Evolutionary conservation across 2,888 invertebrate species (phyloP), one percentile per base, ranked within the genome.

Genomic region (Cephus pulcher): DNA sequence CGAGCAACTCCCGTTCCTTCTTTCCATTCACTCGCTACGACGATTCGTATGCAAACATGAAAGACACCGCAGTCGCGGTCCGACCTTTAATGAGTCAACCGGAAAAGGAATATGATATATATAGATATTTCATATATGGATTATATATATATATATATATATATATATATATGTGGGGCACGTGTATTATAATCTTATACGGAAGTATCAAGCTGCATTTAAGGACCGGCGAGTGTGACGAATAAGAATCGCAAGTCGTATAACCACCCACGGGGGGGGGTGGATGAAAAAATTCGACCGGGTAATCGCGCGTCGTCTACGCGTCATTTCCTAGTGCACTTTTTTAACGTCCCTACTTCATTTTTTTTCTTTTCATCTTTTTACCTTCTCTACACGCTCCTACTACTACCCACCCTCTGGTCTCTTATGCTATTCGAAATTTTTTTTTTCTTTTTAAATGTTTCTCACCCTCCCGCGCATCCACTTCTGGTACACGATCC

Each of bases 61-160:
- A 74, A 35, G 79, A 82, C 81, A 78, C 79, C 77, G 76, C 77
- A 71, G 78, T 56, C 77, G 79, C 30, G 75, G 78, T 35, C 68
- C 75, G 71, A 73, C 56, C 80, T 76, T 80, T 81, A 81, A 81
- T 81, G 81, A 81, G 80, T 76, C 74, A 30, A 33, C 34, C 34
- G 34, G 35, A 23, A 35, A 74, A 35, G 34, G 74, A 15, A 74
- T n/a, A 32, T 71, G 9, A 56, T 56, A 23, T 56, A 23, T 56
- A 23, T 56, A 15, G 6, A 56, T 56, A 23, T 56, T 56, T 23
- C 0, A 23, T 1, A 6, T 15, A 56, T 56, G 2, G 0, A 56
- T 56, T 23, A 56, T 23, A 56, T 9, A 56, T 6, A 23, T 56
- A 0, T 23, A 56, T 9, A 56, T 6, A 23, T 56, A 0, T 23